phyloP scores from a whole-genome alignment of 1,140 invertebrate genomes.

The Lordiphosa stackelbergi region DNA sequence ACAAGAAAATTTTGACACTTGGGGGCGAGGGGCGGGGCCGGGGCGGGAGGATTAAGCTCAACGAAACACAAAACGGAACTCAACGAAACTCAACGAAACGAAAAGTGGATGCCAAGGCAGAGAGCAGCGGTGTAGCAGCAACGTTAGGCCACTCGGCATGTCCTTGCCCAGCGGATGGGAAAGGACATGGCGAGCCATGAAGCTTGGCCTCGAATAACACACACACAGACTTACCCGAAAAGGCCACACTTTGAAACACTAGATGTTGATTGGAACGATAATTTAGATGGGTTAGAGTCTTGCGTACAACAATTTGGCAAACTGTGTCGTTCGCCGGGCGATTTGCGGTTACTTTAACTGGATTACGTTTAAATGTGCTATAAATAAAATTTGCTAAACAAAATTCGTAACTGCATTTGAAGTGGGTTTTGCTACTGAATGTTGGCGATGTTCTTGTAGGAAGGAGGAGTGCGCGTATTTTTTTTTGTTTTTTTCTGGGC shows the following conservation, averaged over 20 bases:
- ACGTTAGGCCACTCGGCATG: slow-evolving; percentile 2
- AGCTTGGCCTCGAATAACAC: slow-evolving; percentile 28
- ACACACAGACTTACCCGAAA: slow-evolving; percentile 88
- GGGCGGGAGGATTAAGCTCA: slow-evolving; percentile 22
- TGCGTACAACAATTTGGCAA: slow-evolving; percentile 73
- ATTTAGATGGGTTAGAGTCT: slow-evolving; percentile 75
- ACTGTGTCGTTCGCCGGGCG: slow-evolving; percentile 44
- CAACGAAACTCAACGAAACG: slow-evolving; percentile 12
- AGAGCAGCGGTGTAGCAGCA: slow-evolving; percentile 5
- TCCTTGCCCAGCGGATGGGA: not conserved
- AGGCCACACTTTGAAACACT: slow-evolving; percentile 96
- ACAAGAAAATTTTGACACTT: slow-evolving; percentile 3
- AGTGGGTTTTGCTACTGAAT: slow-evolving; percentile 18
- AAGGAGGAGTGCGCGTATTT: no score
- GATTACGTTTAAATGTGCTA: slow-evolving; percentile 52
- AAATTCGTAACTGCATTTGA: slow-evolving; percentile 19
- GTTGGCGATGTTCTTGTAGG: slow-evolving; percentile 16
- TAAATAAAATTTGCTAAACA: slow-evolving; percentile 55
- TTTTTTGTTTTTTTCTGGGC: slow-evolving; percentile 16
- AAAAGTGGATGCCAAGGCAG: slow-evolving; percentile 13
- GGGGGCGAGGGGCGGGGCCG: slow-evolving; percentile 4
- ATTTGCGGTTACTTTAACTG: slow-evolving; percentile 15
- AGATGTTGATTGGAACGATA: slow-evolving; percentile 80
- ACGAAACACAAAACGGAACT: not conserved
- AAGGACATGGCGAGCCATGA: no score